phyloP scores from a whole-genome alignment of 2,888 invertebrate genomes.

The Falcaria lacertinaria region DNA sequence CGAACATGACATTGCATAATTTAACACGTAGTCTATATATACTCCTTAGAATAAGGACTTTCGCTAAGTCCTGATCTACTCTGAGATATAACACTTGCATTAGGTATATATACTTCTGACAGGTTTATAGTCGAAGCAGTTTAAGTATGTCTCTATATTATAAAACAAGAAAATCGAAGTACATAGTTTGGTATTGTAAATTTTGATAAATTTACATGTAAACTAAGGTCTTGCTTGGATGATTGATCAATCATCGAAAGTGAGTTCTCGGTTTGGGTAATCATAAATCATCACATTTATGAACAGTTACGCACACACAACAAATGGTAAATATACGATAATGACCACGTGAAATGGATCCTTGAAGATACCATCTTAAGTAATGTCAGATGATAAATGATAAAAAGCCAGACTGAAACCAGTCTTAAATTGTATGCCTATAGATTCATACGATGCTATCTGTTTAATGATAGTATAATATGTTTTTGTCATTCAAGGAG shows the following conservation, averaged over 20 bases:
- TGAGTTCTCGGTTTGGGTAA: conserved; percentile 9
- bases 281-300: conserved; percentile 32
- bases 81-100: too few relatives aligned
- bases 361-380: conserved; percentile 41
- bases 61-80: too few relatives aligned
- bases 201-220: conserved; percentile 8
- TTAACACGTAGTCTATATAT: too few relatives aligned
- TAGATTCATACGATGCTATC: conserved; percentile 6
- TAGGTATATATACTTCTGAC: too few relatives aligned
- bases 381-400: conserved; percentile 28
- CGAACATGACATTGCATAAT: too few relatives aligned
- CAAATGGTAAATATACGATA: too few relatives aligned
- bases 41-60: too few relatives aligned
- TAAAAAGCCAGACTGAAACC: conserved; percentile 11
- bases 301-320: too few relatives aligned
- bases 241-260: conserved; percentile 25
- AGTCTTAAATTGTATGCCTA: conserved; percentile 7
- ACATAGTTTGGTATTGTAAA: not conserved
- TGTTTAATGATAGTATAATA: conserved; percentile 3
- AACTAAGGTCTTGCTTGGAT: conserved; percentile 10
- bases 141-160: too few relatives aligned
- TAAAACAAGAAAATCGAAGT: too few relatives aligned
- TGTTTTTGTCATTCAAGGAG: not conserved
- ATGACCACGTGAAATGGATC: conserved; percentile 37
- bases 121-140: too few relatives aligned